phyloP scores from a whole-genome alignment of 2,113 vertebrate species.

The Entelurus aequoreus region DNA sequence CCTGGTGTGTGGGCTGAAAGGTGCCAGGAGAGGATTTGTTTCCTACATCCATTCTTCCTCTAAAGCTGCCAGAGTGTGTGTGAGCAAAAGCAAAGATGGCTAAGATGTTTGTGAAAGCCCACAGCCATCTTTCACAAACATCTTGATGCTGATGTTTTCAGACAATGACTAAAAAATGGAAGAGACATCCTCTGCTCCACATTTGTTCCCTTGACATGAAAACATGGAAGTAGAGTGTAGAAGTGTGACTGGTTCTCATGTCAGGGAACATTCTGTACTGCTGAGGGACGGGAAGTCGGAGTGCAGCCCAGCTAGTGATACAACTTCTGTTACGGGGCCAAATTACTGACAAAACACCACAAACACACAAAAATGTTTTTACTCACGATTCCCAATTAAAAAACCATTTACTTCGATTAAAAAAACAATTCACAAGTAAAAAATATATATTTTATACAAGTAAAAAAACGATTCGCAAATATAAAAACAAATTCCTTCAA shows the following conservation, averaged over 20 bases:
- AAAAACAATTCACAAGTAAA: too few relatives aligned
- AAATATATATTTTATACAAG: too few relatives aligned
- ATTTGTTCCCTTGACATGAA: not conserved
- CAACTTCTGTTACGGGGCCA: too few relatives aligned
- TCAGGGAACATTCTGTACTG: not conserved
- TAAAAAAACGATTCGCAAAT: too few relatives aligned
- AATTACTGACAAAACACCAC: too few relatives aligned
- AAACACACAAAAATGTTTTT: too few relatives aligned
- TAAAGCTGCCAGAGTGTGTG: slow-evolving; percentile 11
- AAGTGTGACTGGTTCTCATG: too few relatives aligned
- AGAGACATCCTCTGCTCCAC: not conserved
- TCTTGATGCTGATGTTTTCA: slow-evolving; percentile 13
- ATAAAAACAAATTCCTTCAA: too few relatives aligned
- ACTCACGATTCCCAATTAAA: too few relatives aligned
- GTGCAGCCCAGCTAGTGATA: too few relatives aligned
- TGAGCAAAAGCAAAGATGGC: slow-evolving; percentile 6
- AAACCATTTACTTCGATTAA: too few relatives aligned
- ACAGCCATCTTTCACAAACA: slow-evolving; percentile 12
- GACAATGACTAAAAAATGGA: slow-evolving; percentile 2
- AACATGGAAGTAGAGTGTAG: not conserved
- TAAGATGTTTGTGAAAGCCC: slow-evolving; percentile 15
- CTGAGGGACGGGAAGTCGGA: too few relatives aligned
- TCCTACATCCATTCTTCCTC: slow-evolving; percentile 4
- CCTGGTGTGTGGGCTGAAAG: not conserved
- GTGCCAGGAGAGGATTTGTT: slow-evolving; percentile 14